Conservation (phyloP, 2,888 invertebrate species). For the Ectemnius lituratus region DNA sequence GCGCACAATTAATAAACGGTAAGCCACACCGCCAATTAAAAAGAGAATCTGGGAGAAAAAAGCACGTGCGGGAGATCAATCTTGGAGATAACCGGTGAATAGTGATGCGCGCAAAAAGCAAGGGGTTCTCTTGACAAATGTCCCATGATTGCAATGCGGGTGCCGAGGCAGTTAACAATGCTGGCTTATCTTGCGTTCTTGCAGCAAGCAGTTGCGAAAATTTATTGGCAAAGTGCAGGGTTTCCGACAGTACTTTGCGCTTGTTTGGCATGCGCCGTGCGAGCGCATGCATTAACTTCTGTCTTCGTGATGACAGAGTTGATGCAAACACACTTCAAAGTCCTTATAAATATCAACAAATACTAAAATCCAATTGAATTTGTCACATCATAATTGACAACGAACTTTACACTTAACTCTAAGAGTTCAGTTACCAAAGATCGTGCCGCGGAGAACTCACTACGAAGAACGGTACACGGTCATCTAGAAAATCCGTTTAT, state of each 20-base stretch:
- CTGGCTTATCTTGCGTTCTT: constrained; percentile 46
- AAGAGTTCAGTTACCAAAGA: background rate
- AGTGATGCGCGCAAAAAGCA: constrained; percentile 39
- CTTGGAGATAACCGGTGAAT: constrained; percentile 24
- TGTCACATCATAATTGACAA: no score
- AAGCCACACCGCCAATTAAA: no score
- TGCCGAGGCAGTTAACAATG: constrained; percentile 52
- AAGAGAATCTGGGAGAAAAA: background rate
- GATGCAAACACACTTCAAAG: no score
- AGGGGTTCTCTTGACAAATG: constrained; percentile 56
- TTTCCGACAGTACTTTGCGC: constrained; percentile 58
- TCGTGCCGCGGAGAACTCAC: constrained; percentile 16
- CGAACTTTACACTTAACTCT: no score
- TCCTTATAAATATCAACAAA: no score
- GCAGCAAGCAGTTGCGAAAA: constrained; percentile 46
- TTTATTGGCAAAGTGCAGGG: constrained; percentile 55
- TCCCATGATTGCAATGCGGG: constrained; percentile 55
- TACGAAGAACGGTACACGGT: background rate
- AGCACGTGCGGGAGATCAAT: background rate
- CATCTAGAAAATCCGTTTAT: constrained; percentile 9
- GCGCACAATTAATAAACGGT: no score
- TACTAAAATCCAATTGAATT: no score
- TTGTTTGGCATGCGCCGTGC: constrained; percentile 24
- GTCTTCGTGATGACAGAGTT: constrained; percentile 56
- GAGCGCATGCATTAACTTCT: constrained; percentile 46